Base-by-base conservation (phyloP, 2,888 invertebrate species). In the Nasonia oneida region DNA sequence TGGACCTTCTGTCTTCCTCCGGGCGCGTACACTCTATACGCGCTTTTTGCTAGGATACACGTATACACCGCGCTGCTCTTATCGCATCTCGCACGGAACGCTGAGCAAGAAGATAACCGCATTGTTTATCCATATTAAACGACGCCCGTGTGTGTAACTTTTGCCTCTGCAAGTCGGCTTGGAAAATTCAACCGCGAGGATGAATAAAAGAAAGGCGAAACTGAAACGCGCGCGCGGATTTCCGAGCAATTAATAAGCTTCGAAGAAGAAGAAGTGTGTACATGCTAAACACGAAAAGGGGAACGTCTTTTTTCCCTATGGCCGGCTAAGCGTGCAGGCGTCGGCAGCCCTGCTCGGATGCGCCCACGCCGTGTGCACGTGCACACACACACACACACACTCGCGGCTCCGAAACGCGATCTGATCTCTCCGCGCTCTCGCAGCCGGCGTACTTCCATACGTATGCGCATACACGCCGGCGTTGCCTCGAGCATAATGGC, bases 401-500 rank as follows among this genome's bases (percentile, higher is more conserved):
- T 2, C n/a, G 71, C 50, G 15, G 53, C 61, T 10, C 8, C n/a
- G 37, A 33, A 29, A 37, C 47, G n/a, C 78, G 78, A 64, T 64
- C 15, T 12, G 47, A 78, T 70, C 67, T 67, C 29, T 4, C 1
- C 14, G 14, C 6, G 14, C 39, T 37, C 3, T 12, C 71, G n/a
- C 88, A 88, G 88, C 4, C 37, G 37, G 3, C 4, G 6, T 18
- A 57, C 57, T n/a, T n/a, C 23, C 61, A 18, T 23, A 23, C 39
- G 71, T 39, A 71, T 71, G 71, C 39, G 71, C 39, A 47, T n/a
- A 42, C 23, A 23, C 18, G 73, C 18, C 12, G 88, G 89, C 86
- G 88, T 18, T 39, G 18, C 73, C 12, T n/a, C 80, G 87, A 87
- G 88, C 84, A 90, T 91, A 91, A 91, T 90, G 89, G 88, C 89